phyloP scores from a whole-genome alignment of 2,797 vertebrate species.

The Lacerta viridis region DNA sequence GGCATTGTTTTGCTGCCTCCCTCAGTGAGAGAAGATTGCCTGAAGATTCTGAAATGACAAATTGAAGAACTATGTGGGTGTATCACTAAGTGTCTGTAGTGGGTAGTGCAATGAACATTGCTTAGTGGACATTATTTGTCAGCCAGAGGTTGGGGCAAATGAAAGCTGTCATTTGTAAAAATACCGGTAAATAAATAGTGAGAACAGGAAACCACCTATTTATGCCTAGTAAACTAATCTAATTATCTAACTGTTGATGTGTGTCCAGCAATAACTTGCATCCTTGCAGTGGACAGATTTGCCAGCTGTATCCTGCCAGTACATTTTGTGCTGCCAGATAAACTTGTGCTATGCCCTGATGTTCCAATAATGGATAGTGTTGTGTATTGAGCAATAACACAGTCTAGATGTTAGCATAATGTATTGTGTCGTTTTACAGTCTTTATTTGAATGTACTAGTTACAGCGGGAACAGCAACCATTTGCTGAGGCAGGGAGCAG shows the following conservation, averaged over 20 bases:
- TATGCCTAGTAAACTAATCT: background rate
- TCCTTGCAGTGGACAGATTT: conserved; percentile 1
- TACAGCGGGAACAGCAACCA: no score
- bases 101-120: background rate
- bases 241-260: conserved; percentile 8
- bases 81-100: background rate
- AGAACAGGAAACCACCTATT: background rate
- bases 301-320: conserved; percentile 18
- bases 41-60: background rate
- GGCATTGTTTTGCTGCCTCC: background rate
- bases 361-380: conserved; percentile 26
- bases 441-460: no score
- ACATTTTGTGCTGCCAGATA: conserved; percentile 26
- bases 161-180: background rate
- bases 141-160: background rate
- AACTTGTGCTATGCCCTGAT: conserved; percentile 14
- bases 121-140: background rate
- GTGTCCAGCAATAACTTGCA: conserved; percentile 42
- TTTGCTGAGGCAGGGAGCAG: no score
- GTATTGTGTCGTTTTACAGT: no score
- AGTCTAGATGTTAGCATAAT: no score
- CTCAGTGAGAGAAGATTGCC: background rate
- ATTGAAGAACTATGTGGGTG: background rate
- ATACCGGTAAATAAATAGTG: background rate
- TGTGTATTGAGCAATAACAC: no score